Evolutionary conservation across 2,113 vertebrate genomes (phyloP), one percentile per base, ranked within the genome.

Genomic region (Canis aureus): DNA sequence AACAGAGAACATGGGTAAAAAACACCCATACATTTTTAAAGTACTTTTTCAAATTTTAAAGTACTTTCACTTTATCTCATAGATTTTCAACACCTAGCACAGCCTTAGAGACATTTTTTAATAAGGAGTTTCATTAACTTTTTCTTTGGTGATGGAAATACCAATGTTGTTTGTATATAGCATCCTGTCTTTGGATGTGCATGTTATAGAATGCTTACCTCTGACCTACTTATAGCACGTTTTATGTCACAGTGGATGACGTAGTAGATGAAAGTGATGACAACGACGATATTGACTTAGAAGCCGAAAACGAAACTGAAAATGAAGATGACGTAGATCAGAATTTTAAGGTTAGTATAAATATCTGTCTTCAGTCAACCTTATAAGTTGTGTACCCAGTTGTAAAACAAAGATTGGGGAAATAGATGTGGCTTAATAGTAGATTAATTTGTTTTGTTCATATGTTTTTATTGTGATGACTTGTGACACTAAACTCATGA

Each of bases 231-330:
- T 95, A 98, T 74, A 96, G 97, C 98, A 82, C 60, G 22, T 97
- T 99, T 98, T 98, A 16, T 98, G 13, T 98, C 92, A 43, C 98
- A 99, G 99, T 99, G 99, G 99, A 99, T 98, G 99, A 99, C 94
- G 99, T 99, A 87, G 99, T 99, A 92, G 99, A 99, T 98, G 99
- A 99, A 97, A 99, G 99, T 88, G 99, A 99, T 94, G 99, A 99
- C 98, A 99, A 99, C 0, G 99, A 99, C 92, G 99, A 99, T 91
- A 98, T 94, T 4, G 99, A 99, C 96, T 98, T 98, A 93, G 99
- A 99, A 96, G 98, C 99, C 1, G 99, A 99, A 98, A 98, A 99
- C 62, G 99, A 99, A 97, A 98, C 98, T 0, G 99, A 99, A 97
- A 99, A 99, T 85, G 99, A 99, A 91, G 99, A 99, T 89, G 99